Base-by-base conservation (phyloP, 1,140 invertebrate genomes). In the Lutraria rhynchaena region DNA sequence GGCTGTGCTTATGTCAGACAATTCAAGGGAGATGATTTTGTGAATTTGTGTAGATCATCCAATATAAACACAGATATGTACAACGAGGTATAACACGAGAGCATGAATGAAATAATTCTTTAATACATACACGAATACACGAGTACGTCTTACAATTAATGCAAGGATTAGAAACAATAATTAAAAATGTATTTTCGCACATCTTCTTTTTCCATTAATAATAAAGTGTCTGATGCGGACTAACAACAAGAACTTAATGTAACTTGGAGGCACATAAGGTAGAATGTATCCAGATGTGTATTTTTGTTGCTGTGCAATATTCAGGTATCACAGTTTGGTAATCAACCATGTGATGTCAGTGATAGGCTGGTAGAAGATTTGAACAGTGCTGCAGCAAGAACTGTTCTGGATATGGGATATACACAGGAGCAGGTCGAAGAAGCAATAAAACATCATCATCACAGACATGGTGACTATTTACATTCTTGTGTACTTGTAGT, bases 21-120 rank as follows among this genome's bases (percentile, higher is more conserved):
- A 49, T 94, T 95, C 55, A 96, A 97, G 89, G 96, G 96, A 15
- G 94, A 94, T 57, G 94, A 95, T 19, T 98, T 95, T 90, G 94
- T 61, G 27, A 46, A 75, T 22, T 44, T 61, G 49, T 51, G n/a
- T 46, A 41, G 49, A 19, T 44, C 41, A 44, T 73, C 46, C 51
- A 61, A 67, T 67, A 46, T 67, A 27, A 15, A 41, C 15, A 5
- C 37, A 41, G 37, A 41, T 15, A 41, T 41, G 37, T 41, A 41
- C 15, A 41, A 41, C 15, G 5, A 41, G 37, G 37, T 41, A 41
- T 41, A 15, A 41, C n/a, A n/a, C n/a, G n/a, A n/a, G n/a, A n/a
- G n/a, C n/a, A n/a, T n/a, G n/a, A n/a, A n/a, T n/a, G n/a, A n/a
- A n/a, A n/a, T n/a, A n/a, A n/a, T n/a, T n/a, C n/a, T n/a, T n/a